Evolutionary conservation across 92 coral and sea anemone species (phyloP), one percentile per base, ranked within the genome.

Genomic region (Epizoanthus illoricatus): DNA sequence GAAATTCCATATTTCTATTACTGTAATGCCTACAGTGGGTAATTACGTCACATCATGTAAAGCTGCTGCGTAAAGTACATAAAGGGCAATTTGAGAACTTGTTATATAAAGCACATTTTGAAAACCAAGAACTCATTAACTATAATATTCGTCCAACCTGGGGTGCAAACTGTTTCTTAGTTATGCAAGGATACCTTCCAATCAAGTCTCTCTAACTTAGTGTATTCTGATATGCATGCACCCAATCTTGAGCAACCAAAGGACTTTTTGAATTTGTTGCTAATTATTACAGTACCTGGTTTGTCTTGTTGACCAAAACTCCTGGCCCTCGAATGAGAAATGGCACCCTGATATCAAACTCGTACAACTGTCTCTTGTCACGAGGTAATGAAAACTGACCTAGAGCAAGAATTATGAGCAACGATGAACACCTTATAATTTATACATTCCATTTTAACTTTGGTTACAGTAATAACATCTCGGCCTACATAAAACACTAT

Each of bases 321-420:
- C 92, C 94, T n/a, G 97, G 97, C 39, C 97, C 97, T 39, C 89
- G 79, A 52, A 92, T 88, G 84, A 92, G 76, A 20, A 92, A 90
- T 18, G 97, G 97, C 10, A 92, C 97, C 41, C 97, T 86, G 10
- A 92, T 91, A 62, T 92, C 97, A 75, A 92, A 92, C 87, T 92
- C 97, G 11, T 92, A 92, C 54, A 92, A 84, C 83, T 92, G 97
- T 52, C 97, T 69, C 85, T 92, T 92, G 88, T 92, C 97, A 33
- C 75, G 83, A 19, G 97, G 97, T 21, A 92, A 90, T 33, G 89
- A 90, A 84, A 92, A 92, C 84, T 92, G 97, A 70, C 97, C 97
- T 92, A 76, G 23, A 74, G 62, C 15, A 83, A 36, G 33, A 72
- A 19, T 12, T 1, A 10, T 52, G 15, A 28, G 36, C 36, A 28